These are phyloP conservation scores for Mastacembelus armatus DNA, from an alignment of 2,797 vertebrate genomes.

Conservation along the genomic window DNA sequence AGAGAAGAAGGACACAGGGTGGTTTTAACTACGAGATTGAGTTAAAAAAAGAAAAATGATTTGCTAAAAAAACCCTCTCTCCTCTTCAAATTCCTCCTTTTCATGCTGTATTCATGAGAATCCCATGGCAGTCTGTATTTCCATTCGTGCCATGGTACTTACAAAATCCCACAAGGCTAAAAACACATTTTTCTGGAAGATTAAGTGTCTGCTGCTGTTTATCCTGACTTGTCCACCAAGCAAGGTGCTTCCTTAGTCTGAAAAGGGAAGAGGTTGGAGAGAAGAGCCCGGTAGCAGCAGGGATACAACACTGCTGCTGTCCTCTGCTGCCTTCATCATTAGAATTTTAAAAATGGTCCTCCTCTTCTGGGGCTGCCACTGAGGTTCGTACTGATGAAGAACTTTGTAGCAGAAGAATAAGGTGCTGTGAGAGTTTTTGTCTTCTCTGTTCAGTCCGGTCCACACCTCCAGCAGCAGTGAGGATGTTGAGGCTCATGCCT, in stretches of 20 bases:
- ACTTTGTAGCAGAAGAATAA: slow-evolving; percentile 65
- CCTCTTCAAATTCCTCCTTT: slow-evolving; percentile 58
- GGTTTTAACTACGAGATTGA: slow-evolving; percentile 61
- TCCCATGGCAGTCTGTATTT: slow-evolving; percentile 40
- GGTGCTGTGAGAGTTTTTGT: slow-evolving; percentile 65
- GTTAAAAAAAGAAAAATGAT: slow-evolving; percentile 42
- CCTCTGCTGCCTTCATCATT: slow-evolving; percentile 45
- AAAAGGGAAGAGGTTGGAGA: slow-evolving; percentile 49
- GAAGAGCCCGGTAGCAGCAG: slow-evolving; percentile 57
- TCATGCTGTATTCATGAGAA: slow-evolving; percentile 51
- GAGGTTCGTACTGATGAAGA: slow-evolving; percentile 53
- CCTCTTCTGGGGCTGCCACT: slow-evolving; percentile 15
- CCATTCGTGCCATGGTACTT: slow-evolving; percentile 44
- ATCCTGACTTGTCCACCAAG: slow-evolving; percentile 42
- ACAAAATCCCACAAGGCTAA: slow-evolving; percentile 61
- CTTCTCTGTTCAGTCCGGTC: slow-evolving; percentile 52
- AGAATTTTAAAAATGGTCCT: slow-evolving; percentile 55
- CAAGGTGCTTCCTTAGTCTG: slow-evolving; percentile 53
- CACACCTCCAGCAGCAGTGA: slow-evolving; percentile 56
- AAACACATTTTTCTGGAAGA: slow-evolving; percentile 62
- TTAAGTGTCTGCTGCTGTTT: slow-evolving; percentile 55
- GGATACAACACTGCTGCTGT: slow-evolving; percentile 16
- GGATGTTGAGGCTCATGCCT: slow-evolving; percentile 50
- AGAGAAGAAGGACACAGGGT: slow-evolving; percentile 62
- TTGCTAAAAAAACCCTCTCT: slow-evolving; percentile 75